Base-by-base conservation (phyloP, 37 sponge, comb jelly and placozoan genomes). In the Aphrocallistes beatrix region DNA sequence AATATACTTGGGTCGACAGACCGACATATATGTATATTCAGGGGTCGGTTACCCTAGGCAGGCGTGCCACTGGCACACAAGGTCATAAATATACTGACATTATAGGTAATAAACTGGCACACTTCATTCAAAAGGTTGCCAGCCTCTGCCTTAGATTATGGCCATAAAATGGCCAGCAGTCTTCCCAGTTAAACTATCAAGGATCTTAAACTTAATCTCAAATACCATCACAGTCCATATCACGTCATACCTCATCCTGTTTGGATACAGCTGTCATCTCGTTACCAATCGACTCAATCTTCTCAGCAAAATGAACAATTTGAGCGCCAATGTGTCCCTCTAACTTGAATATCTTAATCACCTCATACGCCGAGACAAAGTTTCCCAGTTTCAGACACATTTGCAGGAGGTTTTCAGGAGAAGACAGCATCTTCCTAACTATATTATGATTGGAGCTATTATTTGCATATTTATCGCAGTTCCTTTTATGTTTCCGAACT, bases 401-500 rank as follows among this genome's bases (percentile, higher is more conserved):
- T 0, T 90, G 81, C 0, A 96, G 89, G 37, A 96, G 90, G 38
- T 88, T 87, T 30, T 84, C 88, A 0, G 97, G 93, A 28, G 97
- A 91, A 23, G 97, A 90, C 0, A 96, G 90, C 94, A 96, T 94
- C 36, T 84, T 83, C 38, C 85, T 85, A 23, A 94, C 39, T 36
- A 94, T 83, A 38, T 85, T 87, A 37, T 36, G 81, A 36, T 83
- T 36, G 39, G 85, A 45, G 30, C 37, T 19, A 9, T 30, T 39
- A 28, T 82, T 83, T 0, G 82, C 36, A 19, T 32, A 13, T 28
- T 13, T 60, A 21, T 60, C 75, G 34, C 3, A 32, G 6, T 60
- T 60, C 75, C 75, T 3, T 60, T 60, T 60, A 60, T 60, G 75
- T 28, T 60, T 60, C 25, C 75, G 75, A 60, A 60, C 21, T 19